A percentile compares a stretch with the other conserved stretches of the same genome.
Conservation (phyloP, 2,113 vertebrate species). For the Budorcas taxicolor region DNA sequence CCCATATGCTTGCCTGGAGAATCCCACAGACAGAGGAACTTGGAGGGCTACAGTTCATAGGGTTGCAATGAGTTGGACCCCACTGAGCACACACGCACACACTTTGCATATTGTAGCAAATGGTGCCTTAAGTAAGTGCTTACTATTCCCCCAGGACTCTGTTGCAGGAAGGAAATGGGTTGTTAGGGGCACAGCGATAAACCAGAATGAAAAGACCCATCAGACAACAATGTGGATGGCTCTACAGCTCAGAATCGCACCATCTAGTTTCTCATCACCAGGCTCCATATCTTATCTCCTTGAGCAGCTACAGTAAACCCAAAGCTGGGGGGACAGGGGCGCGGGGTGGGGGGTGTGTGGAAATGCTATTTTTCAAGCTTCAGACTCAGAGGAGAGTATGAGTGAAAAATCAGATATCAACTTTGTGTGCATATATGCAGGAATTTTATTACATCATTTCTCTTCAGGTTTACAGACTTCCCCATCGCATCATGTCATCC, state of each 20-base stretch:
- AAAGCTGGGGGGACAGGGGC: neutral
- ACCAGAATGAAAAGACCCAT: neutral
- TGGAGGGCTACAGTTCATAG: neutral
- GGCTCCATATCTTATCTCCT: neutral
- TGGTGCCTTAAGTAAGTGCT: neutral
- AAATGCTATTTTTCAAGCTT: neutral
- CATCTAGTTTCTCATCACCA: neutral
- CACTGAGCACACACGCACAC: neutral
- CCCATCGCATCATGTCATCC: neutral
- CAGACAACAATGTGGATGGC: neutral
- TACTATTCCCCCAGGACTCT: neutral
- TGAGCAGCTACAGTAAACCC: neutral
- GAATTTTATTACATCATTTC: neutral
- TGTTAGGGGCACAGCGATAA: neutral
- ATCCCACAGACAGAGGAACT: neutral
- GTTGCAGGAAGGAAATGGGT: neutral
- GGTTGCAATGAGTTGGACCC: neutral
- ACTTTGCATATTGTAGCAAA: neutral
- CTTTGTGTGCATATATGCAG: neutral
- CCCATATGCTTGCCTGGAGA: neutral
- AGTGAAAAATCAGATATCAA: neutral
- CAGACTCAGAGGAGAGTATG: neutral
- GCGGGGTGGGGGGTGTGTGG: accelerated
- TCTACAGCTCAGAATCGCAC: neutral
- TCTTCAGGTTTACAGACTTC: neutral